Evolutionary conservation across 2,888 invertebrate species (phyloP).

Genomic region (Pyrgus malvae): DNA sequence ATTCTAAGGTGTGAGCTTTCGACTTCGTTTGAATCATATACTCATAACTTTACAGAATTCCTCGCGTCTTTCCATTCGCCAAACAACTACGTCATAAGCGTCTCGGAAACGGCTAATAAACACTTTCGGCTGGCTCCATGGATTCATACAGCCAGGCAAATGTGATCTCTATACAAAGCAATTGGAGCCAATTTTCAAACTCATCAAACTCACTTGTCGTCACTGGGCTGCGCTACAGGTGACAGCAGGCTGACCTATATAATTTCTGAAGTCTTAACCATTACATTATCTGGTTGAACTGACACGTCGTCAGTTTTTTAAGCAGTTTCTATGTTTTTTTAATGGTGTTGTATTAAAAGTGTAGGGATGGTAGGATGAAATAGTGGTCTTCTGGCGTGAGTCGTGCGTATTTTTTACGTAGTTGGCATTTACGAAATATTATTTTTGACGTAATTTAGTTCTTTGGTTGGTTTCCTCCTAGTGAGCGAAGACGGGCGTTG

Average conservation of each 20-base stretch:
- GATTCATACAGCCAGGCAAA: constrained; percentile 48
- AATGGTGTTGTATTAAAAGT: no score
- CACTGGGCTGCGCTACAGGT: constrained; percentile 34
- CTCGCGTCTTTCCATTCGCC: constrained; percentile 68
- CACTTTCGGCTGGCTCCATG: neutral
- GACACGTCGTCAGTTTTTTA: no score
- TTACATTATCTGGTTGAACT: neutral
- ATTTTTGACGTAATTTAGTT: constrained; percentile 40
- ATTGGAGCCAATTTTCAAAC: constrained; percentile 55
- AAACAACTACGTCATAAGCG: constrained; percentile 64
- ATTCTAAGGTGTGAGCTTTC: no score
- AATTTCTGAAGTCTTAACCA: neutral
- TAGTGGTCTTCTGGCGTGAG: no score
- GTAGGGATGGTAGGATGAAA: no score
- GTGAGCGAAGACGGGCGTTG: constrained; percentile 67
- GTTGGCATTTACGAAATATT: no score
- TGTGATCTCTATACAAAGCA: constrained; percentile 51
- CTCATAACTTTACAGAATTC: constrained; percentile 32
- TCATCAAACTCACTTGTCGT: constrained; percentile 29
- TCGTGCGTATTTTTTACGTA: no score
- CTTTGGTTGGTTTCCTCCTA: constrained; percentile 60
- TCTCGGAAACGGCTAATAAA: constrained; percentile 42
- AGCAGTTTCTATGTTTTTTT: no score
- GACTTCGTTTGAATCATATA: no score
- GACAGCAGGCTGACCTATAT: constrained; percentile 57